Base-by-base conservation (phyloP, 1,140 invertebrate genomes). In the Saccostrea glomerata region DNA sequence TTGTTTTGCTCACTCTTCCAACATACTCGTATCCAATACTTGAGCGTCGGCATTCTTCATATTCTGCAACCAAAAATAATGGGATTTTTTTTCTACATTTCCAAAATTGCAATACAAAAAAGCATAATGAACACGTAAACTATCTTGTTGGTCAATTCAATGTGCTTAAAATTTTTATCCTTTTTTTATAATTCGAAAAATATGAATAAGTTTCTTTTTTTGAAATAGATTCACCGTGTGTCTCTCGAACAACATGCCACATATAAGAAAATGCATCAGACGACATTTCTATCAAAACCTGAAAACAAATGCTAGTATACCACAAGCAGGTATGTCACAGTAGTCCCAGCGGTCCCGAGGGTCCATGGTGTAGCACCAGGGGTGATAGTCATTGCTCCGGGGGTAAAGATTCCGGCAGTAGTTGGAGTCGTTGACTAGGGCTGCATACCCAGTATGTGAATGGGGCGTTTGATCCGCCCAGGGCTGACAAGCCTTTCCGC, bases 341-440 rank as follows among this genome's bases (percentile, higher is more conserved):
- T n/a, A 82, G 0, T 89, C 86, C 89, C 89, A 89, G 63, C 77
- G 55, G 13, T 40, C 47, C 6, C 55, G 12, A 0, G 86, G 58
- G 30, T 87, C 89, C 77, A 73, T 83, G 1, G 88, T 89, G 70
- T 84, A 89, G 83, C 89, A 89, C 89, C 89, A 89, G 12, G 89
- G 89, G 40, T 55, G 82, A 0, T 84, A 84, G 54, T 84, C 36
- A 15, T 54, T 25, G 30, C 40, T 2, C 2, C 54, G 11, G 47
- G 82, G 40, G 40, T 84, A 55, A 6, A 84, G 82, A 54, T 84
- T 84, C 13, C 82, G 36, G 40, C 82, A 84, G 82, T 55, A 84
- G n/a, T 84, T 84, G 54, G 82, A 84, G 40, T 84, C 82, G 40
- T 84, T 84, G 17, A 84, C 20, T 20, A 84, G 82, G 40, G 82